Evolutionary conservation across 2,888 invertebrate species (phyloP).

Genomic region (Latrodectus hesperus): DNA sequence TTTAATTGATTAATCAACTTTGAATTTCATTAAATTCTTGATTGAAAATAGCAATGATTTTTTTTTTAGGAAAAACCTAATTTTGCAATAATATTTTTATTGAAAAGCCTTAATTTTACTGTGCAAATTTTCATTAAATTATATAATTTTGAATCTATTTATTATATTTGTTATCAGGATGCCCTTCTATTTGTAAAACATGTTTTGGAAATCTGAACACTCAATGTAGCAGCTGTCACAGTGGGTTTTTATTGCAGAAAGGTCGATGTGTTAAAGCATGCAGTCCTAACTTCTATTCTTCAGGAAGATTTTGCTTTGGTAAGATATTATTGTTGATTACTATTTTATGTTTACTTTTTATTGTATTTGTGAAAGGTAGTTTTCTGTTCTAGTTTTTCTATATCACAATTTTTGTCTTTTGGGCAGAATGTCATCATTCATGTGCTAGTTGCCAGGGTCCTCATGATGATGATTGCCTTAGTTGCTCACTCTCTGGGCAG

Average conservation of each 20-base stretch:
- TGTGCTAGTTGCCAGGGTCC: slow-evolving; percentile 49
- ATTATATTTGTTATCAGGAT: slow-evolving; percentile 18
- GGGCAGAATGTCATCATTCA: slow-evolving; percentile 45
- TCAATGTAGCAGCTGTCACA: slow-evolving; percentile 52
- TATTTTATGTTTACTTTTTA: neutral
- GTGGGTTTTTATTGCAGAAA: slow-evolving; percentile 39
- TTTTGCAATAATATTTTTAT: too few relatives aligned
- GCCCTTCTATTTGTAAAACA: slow-evolving; percentile 33
- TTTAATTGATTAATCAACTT: neutral
- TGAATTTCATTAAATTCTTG: neutral
- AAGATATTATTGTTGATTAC: neutral
- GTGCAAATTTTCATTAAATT: too few relatives aligned
- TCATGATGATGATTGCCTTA: slow-evolving; percentile 37
- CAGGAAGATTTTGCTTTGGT: slow-evolving; percentile 41
- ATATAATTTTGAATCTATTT: neutral
- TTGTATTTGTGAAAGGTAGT: neutral
- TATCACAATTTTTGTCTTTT: slow-evolving; percentile 1
- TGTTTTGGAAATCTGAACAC: slow-evolving; percentile 64
- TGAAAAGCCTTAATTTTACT: too few relatives aligned
- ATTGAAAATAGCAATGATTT: neutral
- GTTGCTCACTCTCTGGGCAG: slow-evolving; percentile 34
- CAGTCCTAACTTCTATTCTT: slow-evolving; percentile 28
- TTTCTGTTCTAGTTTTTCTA: neutral
- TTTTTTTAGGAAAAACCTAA: too few relatives aligned
- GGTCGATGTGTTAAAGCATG: slow-evolving; percentile 50